Evolutionary conservation across 2,113 vertebrate genomes (phyloP).

Genomic region (Psophia crepitans): DNA sequence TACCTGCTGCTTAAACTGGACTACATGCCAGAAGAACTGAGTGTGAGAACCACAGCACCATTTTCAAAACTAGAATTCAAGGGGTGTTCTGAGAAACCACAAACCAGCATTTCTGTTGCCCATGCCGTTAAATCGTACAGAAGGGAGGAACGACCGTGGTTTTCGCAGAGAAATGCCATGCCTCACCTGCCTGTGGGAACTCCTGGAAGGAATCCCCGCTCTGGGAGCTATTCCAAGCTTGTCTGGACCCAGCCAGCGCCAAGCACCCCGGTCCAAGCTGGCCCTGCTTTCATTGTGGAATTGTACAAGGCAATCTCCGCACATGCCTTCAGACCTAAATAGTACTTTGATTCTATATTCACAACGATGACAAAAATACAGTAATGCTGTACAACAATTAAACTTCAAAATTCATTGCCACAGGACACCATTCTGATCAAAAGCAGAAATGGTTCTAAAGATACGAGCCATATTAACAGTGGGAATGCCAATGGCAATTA

Average conservation of each 20-base stretch:
- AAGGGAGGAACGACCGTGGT: accelerated
- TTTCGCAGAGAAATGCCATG: background rate
- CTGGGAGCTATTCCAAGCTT: background rate
- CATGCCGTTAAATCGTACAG: background rate
- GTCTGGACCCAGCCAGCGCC: background rate
- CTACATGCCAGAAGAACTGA: background rate
- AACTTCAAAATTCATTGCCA: background rate
- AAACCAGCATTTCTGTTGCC: background rate
- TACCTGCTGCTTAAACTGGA: background rate
- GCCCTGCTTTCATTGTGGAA: background rate
- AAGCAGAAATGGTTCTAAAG: background rate
- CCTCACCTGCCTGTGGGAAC: background rate
- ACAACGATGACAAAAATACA: background rate
- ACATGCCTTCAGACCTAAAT: background rate
- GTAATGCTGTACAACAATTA: background rate
- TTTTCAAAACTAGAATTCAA: background rate
- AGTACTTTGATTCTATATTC: background rate
- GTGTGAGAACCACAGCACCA: background rate
- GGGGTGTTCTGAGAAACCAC: background rate
- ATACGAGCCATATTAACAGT: background rate
- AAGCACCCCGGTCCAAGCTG: background rate
- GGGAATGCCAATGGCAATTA: background rate
- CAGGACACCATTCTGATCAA: background rate
- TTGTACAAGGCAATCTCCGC: background rate
- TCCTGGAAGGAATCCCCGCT: background rate